phyloP scores from a whole-genome alignment of 2,797 vertebrate species.

The Aphelocoma californica region DNA sequence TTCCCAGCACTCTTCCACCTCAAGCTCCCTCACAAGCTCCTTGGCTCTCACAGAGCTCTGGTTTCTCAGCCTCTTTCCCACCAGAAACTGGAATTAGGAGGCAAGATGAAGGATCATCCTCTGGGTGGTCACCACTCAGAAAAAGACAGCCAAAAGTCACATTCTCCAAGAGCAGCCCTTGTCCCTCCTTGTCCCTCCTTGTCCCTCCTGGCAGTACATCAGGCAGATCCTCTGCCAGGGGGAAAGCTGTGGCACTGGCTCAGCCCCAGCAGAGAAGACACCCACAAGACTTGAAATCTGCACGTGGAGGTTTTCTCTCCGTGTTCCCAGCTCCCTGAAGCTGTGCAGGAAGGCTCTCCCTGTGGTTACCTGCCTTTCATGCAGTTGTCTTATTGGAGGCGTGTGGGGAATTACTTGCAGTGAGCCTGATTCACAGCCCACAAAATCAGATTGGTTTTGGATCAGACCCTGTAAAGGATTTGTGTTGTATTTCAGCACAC shows the following conservation, averaged over 20 bases:
- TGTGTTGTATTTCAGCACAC: neutral
- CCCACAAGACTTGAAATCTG: neutral
- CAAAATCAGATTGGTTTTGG: slow-evolving; percentile 24
- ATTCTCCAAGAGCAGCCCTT: neutral
- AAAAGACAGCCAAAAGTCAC: neutral
- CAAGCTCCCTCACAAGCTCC: neutral
- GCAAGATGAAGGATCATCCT: neutral
- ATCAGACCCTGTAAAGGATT: neutral
- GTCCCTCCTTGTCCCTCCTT: neutral
- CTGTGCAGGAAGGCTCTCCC: neutral
- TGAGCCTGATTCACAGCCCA: neutral
- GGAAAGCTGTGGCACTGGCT: neutral
- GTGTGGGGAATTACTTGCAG: neutral
- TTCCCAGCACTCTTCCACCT: neutral
- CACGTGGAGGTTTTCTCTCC: fast-evolving
- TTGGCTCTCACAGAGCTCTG: neutral
- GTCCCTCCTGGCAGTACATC: neutral
- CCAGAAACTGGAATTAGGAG: neutral
- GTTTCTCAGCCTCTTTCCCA: neutral
- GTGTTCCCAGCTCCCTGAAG: neutral
- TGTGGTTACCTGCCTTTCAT: neutral
- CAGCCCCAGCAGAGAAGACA: neutral
- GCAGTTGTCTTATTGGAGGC: neutral
- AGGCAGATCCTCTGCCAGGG: neutral
- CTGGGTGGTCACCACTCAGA: neutral